Conservation (phyloP, 2,797 vertebrate species). For the Crax fasciolata region DNA sequence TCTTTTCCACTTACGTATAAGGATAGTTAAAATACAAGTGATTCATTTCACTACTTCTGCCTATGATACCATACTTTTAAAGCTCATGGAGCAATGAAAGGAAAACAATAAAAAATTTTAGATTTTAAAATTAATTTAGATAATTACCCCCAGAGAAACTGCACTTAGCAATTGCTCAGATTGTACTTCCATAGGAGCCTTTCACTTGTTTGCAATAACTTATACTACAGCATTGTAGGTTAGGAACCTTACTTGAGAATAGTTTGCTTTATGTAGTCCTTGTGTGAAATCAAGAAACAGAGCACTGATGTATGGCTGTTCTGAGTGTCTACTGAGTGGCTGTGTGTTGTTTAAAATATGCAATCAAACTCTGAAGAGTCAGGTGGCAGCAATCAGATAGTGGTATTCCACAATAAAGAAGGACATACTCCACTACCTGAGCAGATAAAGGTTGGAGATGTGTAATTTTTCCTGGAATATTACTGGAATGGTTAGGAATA, state of each 20-base stretch:
- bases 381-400: neutral
- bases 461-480: neutral
- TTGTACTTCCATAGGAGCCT: neutral
- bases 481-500: neutral
- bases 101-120: neutral
- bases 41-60: constrained; percentile 51
- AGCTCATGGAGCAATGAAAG: neutral
- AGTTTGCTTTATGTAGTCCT: neutral
- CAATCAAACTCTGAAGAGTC: neutral
- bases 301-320: neutral
- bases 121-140: neutral
- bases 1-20: neutral
- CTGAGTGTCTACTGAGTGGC: neutral
- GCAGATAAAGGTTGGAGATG: neutral
- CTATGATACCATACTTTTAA: neutral
- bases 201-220: neutral
- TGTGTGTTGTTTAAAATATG: neutral
- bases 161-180: neutral
- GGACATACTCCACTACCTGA: neutral
- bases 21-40: constrained; percentile 39
- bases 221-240: neutral
- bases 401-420: neutral
- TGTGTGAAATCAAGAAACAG: neutral
- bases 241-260: neutral
- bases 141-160: neutral